Evolutionary conservation across 2,797 vertebrate species (phyloP), one percentile per base, ranked within the genome.

Genomic region (Coregonus sp.): DNA sequence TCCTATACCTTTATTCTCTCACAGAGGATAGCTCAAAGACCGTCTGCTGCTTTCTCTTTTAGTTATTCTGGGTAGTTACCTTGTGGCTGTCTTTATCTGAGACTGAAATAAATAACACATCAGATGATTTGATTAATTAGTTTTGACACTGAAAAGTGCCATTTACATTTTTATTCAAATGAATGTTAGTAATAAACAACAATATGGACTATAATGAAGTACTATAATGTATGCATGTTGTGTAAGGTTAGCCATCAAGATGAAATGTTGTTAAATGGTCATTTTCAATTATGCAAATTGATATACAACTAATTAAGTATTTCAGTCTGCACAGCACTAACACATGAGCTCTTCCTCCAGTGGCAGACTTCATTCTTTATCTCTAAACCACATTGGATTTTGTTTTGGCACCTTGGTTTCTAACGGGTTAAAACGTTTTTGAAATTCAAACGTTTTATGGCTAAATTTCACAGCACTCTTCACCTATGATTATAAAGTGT

Each of bases 141-240:
- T 29, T 63, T 63, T 84, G 74, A 84, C 80, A 79, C 79, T 75
- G 75, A 84, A 92, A 11, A 87, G 90, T 90, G 73, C 91, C 85
- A 78, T 87, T 87, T 92, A 87, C 89, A 93, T 92, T 89, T 92
- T 92, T 86, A 86, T 83, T 86, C 81, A 69, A 73, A 63, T 92
- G 15, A 88, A 90, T 92, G 81, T 86, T 92, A 14, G 1, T 86
- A 29, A 91, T 75, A 71, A 80, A 47, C 75, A 83, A 87, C 81
- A 89, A 88, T 82, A 87, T 72, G 6, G 59, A 63, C 83, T 85
- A 85, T 78, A 81, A 77, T 67, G 65, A 78, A 67, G 85, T 75
- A 75, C 79, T 87, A 88, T 86, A 89, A 90, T 84, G 79, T 80
- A 84, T 84, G 75, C 72, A 37, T 74, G 75, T 84, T 81, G 70